Base-by-base conservation (phyloP, 2,888 invertebrate genomes). In the Drosophila kuntzei region DNA sequence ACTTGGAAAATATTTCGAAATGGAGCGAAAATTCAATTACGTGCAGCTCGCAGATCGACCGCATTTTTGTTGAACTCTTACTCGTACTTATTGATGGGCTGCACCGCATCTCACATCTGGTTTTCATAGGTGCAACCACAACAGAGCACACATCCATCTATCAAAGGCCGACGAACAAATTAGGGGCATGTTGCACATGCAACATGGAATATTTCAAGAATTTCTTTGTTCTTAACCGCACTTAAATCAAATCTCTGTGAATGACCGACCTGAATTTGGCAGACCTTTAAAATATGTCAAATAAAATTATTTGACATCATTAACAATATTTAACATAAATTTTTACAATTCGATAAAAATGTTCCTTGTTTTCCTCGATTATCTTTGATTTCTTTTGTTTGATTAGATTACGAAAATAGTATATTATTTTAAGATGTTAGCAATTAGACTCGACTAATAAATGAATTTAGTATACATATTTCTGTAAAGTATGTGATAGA, bases 31-130 rank as follows among this genome's bases (percentile, higher is more conserved):
- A 69, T 69, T 36, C 62, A 62, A 62, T 62, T 62, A 62, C 16
- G 22, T 16, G 18, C 44, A 37, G 20, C 16, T 11, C 50, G 27
- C 27, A 34, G 50, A 62, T 66, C 39, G 47, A 58, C 58, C 32
- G 41, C 41, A 58, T 55, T 47, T 39, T 61, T 51, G 18, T 27
- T 29, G n/a, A n/a, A n/a, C n/a, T 9, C 14, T 53, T 29, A 25
- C 36, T 36, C 43, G 22, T 25, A 43, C 50, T 59, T 65, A 51
- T 60, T 57, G 44, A 65, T 69, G 50, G 37, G 51, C 41, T 29
- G 37, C 60, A 46, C 61, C 74, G 51, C 27, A 44, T 66, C 22
- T 57, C 68, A 66, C 81, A 84, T 82, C 81, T 86, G 81, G 54
- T 62, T 75, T 62, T 62, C 46, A 72, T 76, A 67, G 73, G 49